Conservation (phyloP, 2,113 vertebrate genomes). For the Ariopsis seemanni region DNA sequence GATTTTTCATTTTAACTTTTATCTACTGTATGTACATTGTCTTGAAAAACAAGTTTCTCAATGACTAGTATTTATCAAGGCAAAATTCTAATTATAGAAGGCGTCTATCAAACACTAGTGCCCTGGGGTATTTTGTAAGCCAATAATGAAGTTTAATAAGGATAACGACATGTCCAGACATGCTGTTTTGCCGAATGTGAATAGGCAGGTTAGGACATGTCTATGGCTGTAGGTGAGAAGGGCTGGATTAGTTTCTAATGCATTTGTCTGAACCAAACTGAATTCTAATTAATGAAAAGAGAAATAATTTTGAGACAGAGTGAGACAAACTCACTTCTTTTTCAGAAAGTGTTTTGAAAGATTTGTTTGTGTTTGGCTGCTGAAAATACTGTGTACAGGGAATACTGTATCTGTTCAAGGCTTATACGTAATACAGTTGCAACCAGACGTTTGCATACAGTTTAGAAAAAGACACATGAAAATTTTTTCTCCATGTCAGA, state of each 20-base stretch:
- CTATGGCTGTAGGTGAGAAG: neutral
- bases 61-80: neutral
- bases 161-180: neutral
- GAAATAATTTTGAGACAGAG: neutral
- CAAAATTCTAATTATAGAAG: neutral
- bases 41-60: neutral
- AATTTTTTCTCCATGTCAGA: too few relatives aligned
- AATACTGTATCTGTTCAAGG: neutral
- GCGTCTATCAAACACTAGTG: neutral
- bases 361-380: neutral
- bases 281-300: neutral
- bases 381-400: neutral
- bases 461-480: too few relatives aligned
- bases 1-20: neutral
- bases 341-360: constrained; percentile 2
- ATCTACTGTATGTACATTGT: neutral
- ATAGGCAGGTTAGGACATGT: constrained; percentile 10
- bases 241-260: neutral
- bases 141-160: neutral
- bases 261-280: constrained; percentile 7
- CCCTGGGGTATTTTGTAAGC: neutral
- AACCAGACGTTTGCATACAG: too few relatives aligned
- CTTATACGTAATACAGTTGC: neutral
- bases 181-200: constrained; percentile 2
- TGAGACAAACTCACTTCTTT: neutral